These are phyloP conservation scores for Trisateles emortualis DNA, from an alignment of 2,888 invertebrate genomes.

Conservation along the genomic window DNA sequence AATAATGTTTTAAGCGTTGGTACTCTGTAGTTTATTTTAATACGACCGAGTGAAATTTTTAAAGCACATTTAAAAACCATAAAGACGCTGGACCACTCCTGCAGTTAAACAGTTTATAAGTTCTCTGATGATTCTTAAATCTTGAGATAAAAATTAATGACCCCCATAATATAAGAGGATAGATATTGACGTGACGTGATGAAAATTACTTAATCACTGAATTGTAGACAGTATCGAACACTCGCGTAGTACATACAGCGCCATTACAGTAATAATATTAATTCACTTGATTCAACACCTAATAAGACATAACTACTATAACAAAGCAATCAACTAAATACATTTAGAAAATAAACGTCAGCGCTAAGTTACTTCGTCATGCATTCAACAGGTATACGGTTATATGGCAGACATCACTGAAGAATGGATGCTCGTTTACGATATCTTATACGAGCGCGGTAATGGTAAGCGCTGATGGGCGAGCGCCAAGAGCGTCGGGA, in stretches of 20 bases:
- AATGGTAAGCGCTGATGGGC: conserved; percentile 33
- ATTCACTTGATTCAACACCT: conserved; percentile 11
- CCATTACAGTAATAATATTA: conserved; percentile 34
- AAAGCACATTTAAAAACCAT: neutral
- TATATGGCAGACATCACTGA: conserved; percentile 64
- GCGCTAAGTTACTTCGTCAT: conserved; percentile 57
- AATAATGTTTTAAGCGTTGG: conserved; percentile 11
- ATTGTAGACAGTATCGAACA: conserved; percentile 14
- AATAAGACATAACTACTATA: conserved; percentile 19
- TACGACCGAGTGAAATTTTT: neutral
- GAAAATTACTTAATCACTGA: conserved; percentile 13
- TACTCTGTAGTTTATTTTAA: conserved; percentile 2
- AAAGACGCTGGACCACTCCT: neutral
- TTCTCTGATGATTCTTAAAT: neutral
- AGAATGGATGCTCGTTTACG: conserved; percentile 53
- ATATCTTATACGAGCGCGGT: conserved; percentile 43
- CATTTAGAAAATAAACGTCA: conserved; percentile 40
- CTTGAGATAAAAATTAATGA: neutral
- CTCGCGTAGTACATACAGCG: conserved; percentile 13
- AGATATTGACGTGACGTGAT: conserved; percentile 12
- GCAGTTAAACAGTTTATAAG: neutral
- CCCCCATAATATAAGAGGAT: neutral
- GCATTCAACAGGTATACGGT: conserved; percentile 79
- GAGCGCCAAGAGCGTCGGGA: conserved; percentile 22
- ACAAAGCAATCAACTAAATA: conserved; percentile 44